A percentile compares a stretch with the other conserved stretches of the same genome.
These are phyloP conservation scores for Apodemus agrarius DNA, from an alignment of 2,797 vertebrate genomes.

Conservation along the genomic window DNA sequence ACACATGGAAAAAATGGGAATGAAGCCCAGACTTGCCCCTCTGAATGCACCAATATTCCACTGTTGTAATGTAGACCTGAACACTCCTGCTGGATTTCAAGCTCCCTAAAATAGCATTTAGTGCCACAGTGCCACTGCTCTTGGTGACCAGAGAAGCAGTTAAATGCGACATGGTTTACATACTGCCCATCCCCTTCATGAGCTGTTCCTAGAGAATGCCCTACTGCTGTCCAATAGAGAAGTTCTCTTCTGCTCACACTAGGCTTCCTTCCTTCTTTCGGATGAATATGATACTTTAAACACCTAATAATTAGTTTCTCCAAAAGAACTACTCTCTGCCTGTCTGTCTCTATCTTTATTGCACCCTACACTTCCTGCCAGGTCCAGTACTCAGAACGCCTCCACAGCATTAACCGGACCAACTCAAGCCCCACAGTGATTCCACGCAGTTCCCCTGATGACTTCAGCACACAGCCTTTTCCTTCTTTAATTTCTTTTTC, in stretches of 20 bases:
- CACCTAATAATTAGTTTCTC: neutral
- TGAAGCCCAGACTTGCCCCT: neutral
- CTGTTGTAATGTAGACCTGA: neutral
- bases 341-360: neutral
- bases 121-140: neutral
- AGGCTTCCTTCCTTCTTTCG: neutral
- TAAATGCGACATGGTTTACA: neutral
- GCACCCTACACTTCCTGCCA: neutral
- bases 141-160: neutral
- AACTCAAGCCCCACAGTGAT: neutral
- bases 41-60: neutral
- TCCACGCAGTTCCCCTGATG: slow-evolving; percentile 46
- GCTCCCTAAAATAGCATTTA: slow-evolving; percentile 8
- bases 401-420: neutral
- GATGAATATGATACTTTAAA: neutral
- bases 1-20: neutral
- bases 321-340: neutral
- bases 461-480: slow-evolving; percentile 44
- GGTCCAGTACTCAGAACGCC: neutral
- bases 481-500: slow-evolving; percentile 67
- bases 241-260: neutral
- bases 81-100: neutral
- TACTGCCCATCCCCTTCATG: neutral
- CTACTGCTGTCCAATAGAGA: neutral
- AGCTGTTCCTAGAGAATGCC: neutral